phyloP scores from a whole-genome alignment of 2,797 vertebrate species.

The Thripadectes ignobilis region DNA sequence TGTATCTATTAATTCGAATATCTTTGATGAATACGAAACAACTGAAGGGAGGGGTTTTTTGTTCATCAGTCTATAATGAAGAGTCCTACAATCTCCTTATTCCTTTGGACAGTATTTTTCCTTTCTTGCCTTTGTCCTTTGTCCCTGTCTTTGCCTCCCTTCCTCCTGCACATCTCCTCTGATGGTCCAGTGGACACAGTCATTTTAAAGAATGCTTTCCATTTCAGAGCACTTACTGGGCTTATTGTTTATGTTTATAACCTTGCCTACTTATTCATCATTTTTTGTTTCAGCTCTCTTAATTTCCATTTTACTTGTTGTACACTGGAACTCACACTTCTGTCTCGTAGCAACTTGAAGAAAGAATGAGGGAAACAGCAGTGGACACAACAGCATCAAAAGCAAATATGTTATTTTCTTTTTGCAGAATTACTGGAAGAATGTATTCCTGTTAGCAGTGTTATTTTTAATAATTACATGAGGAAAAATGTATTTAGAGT shows the following conservation, averaged over 20 bases:
- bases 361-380: background rate
- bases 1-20: background rate
- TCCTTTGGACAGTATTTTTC: background rate
- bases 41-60: background rate
- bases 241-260: conserved; percentile 37
- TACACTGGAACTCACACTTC: background rate
- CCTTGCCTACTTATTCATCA: background rate
- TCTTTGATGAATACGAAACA: background rate
- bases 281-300: background rate
- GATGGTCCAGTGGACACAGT: conserved; percentile 39
- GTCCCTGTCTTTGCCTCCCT: conserved; percentile 43
- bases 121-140: conserved; percentile 11
- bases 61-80: accelerated
- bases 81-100: background rate
- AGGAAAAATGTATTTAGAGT: background rate
- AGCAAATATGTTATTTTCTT: background rate
- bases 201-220: conserved; percentile 31
- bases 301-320: conserved; percentile 26
- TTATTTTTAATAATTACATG: background rate
- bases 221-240: background rate
- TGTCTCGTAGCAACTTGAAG: background rate
- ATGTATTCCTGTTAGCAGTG: background rate
- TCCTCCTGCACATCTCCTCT: conserved; percentile 5
- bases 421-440: background rate
- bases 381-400: background rate